These are phyloP conservation scores for Callyntrura sp. DNA, from an alignment of 2,888 invertebrate species.

Conservation along the genomic window DNA sequence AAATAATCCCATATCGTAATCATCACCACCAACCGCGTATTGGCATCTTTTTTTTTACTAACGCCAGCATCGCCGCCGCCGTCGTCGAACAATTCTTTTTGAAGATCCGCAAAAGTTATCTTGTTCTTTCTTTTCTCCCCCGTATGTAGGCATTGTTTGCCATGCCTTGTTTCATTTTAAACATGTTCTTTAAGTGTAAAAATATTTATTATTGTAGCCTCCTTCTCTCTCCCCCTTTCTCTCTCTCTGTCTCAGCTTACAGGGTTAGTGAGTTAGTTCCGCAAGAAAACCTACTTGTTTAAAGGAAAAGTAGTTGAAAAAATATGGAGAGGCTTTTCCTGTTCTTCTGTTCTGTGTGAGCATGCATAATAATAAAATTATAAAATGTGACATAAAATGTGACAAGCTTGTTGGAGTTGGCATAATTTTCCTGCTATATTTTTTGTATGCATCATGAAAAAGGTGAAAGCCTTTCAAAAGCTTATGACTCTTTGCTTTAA, in stretches of 20 bases:
- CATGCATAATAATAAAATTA: constrained; percentile 59
- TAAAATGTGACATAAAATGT: constrained; percentile 62
- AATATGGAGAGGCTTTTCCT: constrained; percentile 17
- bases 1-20: constrained; percentile 51
- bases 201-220: constrained; percentile 51
- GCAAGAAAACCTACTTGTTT: constrained; percentile 6
- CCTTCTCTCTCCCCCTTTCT: constrained; percentile 1
- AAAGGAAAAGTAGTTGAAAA: not conserved
- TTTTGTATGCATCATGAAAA: constrained; percentile 42
- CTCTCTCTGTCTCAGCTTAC: not conserved
- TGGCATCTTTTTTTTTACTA: not conserved
- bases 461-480: constrained; percentile 55
- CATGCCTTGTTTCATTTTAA: constrained; percentile 48
- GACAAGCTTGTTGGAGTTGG: constrained; percentile 63
- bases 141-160: not conserved
- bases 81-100: constrained; percentile 22
- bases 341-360: constrained; percentile 17
- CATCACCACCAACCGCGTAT: not conserved
- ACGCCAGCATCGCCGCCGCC: not conserved
- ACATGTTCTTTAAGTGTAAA: constrained; percentile 45
- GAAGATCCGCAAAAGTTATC: not conserved
- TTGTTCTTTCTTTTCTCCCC: not conserved
- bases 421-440: constrained; percentile 52
- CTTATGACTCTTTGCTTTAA: constrained; percentile 37
- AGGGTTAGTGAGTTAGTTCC: constrained; percentile 17